Evolutionary conservation across 1,140 invertebrate genomes (phyloP).

Genomic region (Drosophila sp.): DNA sequence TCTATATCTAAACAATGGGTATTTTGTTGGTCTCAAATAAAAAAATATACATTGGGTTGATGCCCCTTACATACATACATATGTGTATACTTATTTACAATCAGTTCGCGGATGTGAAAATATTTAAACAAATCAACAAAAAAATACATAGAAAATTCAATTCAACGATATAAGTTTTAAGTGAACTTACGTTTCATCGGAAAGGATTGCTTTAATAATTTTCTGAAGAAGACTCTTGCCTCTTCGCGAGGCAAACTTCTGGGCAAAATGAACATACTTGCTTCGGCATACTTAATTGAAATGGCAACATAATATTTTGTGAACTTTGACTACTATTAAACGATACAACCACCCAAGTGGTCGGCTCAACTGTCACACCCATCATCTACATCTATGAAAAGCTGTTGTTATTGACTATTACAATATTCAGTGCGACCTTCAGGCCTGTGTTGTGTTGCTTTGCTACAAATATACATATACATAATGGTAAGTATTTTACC

Average conservation of each 20-base stretch:
- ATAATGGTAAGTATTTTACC: neutral
- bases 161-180: no score
- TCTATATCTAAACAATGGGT: no score
- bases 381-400: constrained; percentile 5
- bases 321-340: neutral
- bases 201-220: no score
- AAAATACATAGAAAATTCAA: no score
- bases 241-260: neutral
- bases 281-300: neutral
- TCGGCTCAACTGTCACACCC: neutral
- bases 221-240: no score
- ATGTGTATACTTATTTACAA: no score
- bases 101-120: no score
- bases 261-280: neutral
- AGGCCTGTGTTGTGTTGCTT: neutral
- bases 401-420: neutral
- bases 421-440: neutral
- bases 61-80: no score
- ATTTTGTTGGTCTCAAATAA: no score
- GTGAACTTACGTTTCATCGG: no score
- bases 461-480: neutral
- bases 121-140: no score
- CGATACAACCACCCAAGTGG: neutral
- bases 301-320: neutral
- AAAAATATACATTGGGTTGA: no score